Percentiles rank a stretch among this genome's conserved stretches.
Conservation (phyloP, 2,888 invertebrate genomes). For the Phengaris alcon region DNA sequence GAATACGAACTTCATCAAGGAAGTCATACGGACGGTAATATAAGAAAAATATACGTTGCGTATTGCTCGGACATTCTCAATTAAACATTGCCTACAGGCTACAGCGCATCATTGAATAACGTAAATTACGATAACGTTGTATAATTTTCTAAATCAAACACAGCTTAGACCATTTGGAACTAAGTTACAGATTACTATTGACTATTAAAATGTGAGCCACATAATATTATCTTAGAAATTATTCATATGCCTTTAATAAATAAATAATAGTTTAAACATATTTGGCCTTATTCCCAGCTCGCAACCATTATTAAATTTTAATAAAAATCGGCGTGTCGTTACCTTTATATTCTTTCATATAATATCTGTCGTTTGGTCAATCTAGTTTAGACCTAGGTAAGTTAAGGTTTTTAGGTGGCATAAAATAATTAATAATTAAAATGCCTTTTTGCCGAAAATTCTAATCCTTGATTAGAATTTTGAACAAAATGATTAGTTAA, state of each 20-base stretch:
- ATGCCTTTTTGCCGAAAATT: too few relatives aligned
- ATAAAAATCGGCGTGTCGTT: too few relatives aligned
- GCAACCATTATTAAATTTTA: too few relatives aligned
- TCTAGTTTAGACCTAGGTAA: too few relatives aligned
- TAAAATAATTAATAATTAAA: too few relatives aligned
- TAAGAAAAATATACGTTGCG: slow-evolving; percentile 42
- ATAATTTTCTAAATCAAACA: slow-evolving; percentile 5
- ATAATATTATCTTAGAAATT: neutral
- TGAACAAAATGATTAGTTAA: too few relatives aligned
- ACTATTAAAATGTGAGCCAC: neutral
- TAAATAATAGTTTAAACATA: too few relatives aligned
- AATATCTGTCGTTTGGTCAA: too few relatives aligned
- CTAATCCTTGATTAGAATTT: too few relatives aligned
- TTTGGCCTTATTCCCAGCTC: too few relatives aligned
- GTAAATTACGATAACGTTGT: slow-evolving; percentile 8
- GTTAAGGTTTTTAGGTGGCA: too few relatives aligned
- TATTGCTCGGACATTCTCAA: slow-evolving; percentile 4
- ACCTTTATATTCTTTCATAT: too few relatives aligned
- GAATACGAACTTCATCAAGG: slow-evolving; percentile 60
- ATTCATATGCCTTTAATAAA: neutral
- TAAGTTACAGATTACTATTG: neutral
- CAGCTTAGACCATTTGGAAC: neutral
- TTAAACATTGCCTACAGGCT: neutral
- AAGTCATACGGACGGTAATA: slow-evolving; percentile 50
- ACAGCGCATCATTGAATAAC: neutral